Conservation (phyloP, 2,113 vertebrate species). For the Zosterops hypoxanthus region DNA sequence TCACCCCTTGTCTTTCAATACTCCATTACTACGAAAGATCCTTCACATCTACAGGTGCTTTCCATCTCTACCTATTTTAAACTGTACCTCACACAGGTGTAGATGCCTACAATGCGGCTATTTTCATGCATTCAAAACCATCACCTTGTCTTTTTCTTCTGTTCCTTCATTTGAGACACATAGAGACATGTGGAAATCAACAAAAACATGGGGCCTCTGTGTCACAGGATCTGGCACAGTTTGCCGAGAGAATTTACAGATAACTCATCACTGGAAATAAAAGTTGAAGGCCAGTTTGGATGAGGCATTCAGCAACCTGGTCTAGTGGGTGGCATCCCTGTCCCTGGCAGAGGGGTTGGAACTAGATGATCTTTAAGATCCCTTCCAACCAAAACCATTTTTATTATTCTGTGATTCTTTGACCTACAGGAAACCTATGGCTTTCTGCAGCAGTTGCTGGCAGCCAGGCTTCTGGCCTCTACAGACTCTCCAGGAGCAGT, state of each 20-base stretch:
- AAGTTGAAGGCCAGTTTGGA: background rate
- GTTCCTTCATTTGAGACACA: background rate
- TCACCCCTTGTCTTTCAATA: background rate
- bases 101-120: background rate
- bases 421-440: background rate
- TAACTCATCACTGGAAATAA: background rate
- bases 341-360: background rate
- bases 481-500: background rate
- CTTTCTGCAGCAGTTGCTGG: background rate
- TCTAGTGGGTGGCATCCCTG: background rate
- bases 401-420: background rate
- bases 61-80: background rate
- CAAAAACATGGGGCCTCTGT: accelerated
- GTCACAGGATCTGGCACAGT: background rate
- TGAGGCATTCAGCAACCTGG: background rate
- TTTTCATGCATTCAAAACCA: background rate
- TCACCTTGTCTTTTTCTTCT: background rate
- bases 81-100: background rate
- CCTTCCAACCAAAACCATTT: background rate
- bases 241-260: background rate
- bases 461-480: background rate
- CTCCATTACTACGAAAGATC: background rate
- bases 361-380: background rate
- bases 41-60: background rate
- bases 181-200: background rate